These are phyloP conservation scores for Corbicula japonica DNA, from an alignment of 2,888 invertebrate species.

Conservation along the genomic window DNA sequence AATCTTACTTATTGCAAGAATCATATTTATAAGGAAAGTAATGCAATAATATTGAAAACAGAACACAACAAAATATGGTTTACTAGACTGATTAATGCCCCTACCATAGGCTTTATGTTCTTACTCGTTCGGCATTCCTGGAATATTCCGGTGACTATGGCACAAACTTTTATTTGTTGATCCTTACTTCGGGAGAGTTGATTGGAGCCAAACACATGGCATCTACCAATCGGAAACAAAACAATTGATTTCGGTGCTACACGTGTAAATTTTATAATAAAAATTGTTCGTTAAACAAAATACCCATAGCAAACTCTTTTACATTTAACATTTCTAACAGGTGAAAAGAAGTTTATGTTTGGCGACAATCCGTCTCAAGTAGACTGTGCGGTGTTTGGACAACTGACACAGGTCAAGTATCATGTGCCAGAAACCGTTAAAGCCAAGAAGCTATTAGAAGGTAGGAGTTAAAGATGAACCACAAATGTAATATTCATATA, in stretches of 20 bases:
- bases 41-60: neutral
- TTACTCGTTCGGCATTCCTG: neutral
- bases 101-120: neutral
- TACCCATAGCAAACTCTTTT: neutral
- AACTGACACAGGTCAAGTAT: conserved; percentile 84
- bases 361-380: conserved; percentile 82
- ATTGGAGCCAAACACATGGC: too few species aligned
- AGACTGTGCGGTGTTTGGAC: conserved; percentile 86
- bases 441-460: conserved; percentile 62
- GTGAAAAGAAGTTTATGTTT: conserved; percentile 80
- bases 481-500: neutral
- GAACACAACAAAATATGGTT: neutral
- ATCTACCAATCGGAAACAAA: neutral
- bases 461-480: conserved; percentile 32
- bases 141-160: neutral
- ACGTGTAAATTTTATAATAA: neutral
- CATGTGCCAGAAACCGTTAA: conserved; percentile 72
- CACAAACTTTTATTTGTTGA: too few species aligned
- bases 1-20: neutral
- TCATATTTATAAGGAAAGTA: too few species aligned
- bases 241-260: neutral
- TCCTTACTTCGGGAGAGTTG: too few species aligned
- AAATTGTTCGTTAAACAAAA: neutral
- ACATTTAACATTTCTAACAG: conserved; percentile 36
- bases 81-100: neutral